These are phyloP conservation scores for Liasis olivaceus DNA, from an alignment of 2,797 vertebrate genomes.

Conservation along the genomic window DNA sequence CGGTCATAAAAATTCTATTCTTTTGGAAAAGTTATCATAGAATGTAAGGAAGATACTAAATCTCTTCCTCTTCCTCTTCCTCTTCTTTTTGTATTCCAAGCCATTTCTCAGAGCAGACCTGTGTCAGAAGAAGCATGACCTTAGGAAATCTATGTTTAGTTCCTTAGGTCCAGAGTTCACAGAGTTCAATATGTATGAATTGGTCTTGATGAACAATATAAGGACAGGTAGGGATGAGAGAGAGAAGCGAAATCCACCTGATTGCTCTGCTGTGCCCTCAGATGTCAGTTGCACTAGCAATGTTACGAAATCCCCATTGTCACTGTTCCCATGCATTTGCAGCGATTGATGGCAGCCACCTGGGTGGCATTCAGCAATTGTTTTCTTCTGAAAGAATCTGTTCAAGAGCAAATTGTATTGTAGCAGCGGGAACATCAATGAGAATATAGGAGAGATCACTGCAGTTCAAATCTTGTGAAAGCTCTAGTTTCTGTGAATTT, in stretches of 20 bases:
- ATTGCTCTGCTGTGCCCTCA: background rate
- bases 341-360: background rate
- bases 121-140: background rate
- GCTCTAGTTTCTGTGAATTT: constrained; percentile 15
- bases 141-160: background rate
- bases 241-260: background rate
- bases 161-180: background rate
- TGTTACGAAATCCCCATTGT: background rate
- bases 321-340: background rate
- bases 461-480: constrained; percentile 28
- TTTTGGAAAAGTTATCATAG: background rate
- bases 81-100: background rate
- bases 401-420: background rate
- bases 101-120: background rate
- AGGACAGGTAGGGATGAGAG: background rate
- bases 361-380: constrained; percentile 11
- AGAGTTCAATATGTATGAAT: background rate
- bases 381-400: constrained; percentile 18
- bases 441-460: constrained; percentile 35
- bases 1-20: too few relatives aligned
- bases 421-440: background rate
- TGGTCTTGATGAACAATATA: background rate
- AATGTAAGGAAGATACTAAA: background rate
- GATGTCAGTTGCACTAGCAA: background rate
- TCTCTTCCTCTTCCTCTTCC: too few relatives aligned